Evolutionary conservation across 2,797 vertebrate genomes (phyloP), one percentile per base, ranked within the genome.

Genomic region (Anas acuta): DNA sequence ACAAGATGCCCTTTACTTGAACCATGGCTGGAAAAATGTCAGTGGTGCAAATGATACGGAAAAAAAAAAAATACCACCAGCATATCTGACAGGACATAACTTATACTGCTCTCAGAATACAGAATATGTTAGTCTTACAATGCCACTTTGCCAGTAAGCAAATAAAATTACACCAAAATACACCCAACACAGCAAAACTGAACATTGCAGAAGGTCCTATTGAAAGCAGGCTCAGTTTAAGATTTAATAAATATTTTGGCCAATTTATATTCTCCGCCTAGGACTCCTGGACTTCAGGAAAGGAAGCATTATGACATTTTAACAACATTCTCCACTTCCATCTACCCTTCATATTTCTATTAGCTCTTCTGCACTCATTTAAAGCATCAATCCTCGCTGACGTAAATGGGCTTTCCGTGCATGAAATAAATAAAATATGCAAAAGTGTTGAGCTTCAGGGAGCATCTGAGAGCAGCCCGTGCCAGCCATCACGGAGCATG

Each of bases 1-100:
- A 79, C 19, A 93, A 80, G 78, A 84, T 92, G 86, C 71, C 91
- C 80, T 96, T 91, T 93, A 82, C 61, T 80, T 89, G 80, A 96
- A 94, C 85, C 64, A 54, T 20, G 51, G 61, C 33, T 96, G 90
- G 64, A 91, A 87, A 96, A 94, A 92, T 39, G 41, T 92, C 80
- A 93, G 64, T 1, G 1, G 67, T 62, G 37, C 83, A 93, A 87
- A 87, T 28, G 22, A 14, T 84, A 84, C 45, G 39, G 78, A 92
- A 47, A 47, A 81, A 91, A 25, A 39, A 25, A 57, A 23, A 23
- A 9, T 10, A 45, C 43, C 60, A 74, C 54, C 69, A 90, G 57
- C 21, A n/a, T 65, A 92, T 77, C 60, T 87, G 80, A 90, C 71
- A 84, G 85, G 35, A 78, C 19, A 30, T 30, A 90, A 79, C 77